These are phyloP conservation scores for Aurelia aurita DNA, from an alignment of 30 jellyfish, hydroid and myxozoan species.

Conservation along the genomic window DNA sequence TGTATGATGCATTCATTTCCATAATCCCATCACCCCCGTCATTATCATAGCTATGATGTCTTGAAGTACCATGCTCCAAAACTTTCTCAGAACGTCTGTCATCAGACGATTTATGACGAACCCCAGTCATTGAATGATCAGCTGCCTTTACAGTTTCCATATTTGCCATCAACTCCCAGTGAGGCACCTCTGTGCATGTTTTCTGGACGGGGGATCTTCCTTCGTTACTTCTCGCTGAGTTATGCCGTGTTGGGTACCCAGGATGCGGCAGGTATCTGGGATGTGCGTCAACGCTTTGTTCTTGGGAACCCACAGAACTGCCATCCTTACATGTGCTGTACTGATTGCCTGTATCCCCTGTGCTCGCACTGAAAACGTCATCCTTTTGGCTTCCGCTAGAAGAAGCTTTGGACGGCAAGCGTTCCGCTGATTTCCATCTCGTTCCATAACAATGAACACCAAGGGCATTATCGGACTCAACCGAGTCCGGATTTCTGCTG, in stretches of 20 bases:
- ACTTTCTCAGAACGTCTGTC: conserved; percentile 56
- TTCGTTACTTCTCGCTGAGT: conserved; percentile 96
- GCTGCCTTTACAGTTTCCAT: conserved; percentile 52
- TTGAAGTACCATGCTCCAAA: conserved; percentile 10
- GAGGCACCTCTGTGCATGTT: conserved; percentile 55
- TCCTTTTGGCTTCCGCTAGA: conserved; percentile 9
- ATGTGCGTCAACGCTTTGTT: conserved; percentile 38
- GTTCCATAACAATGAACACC: conserved; percentile 54
- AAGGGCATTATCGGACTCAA: conserved; percentile 54
- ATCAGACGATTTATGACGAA: conserved; percentile 17
- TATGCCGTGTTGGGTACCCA: conserved; percentile 96
- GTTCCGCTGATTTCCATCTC: conserved; percentile 78
- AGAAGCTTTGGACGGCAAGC: conserved; percentile 43
- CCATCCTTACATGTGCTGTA: conserved; percentile 37
- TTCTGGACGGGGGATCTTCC: conserved; percentile 97
- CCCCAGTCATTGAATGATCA: conserved; percentile 47
- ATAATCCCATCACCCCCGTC: conserved; percentile 13
- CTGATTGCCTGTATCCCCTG: conserved; percentile 67
- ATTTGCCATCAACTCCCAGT: conserved; percentile 32
- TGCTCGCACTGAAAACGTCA: conserved; percentile 48
- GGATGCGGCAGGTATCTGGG: conserved; percentile 79
- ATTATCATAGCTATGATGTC: conserved; percentile 17
- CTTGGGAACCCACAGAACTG: conserved; percentile 56
- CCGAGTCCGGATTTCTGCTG: conserved; percentile 78
- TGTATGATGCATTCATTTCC: not conserved